A percentile compares a stretch with the other conserved stretches of the same genome.
These are phyloP conservation scores for Sturmia bella DNA, from an alignment of 2,888 invertebrate genomes.

Conservation along the genomic window DNA sequence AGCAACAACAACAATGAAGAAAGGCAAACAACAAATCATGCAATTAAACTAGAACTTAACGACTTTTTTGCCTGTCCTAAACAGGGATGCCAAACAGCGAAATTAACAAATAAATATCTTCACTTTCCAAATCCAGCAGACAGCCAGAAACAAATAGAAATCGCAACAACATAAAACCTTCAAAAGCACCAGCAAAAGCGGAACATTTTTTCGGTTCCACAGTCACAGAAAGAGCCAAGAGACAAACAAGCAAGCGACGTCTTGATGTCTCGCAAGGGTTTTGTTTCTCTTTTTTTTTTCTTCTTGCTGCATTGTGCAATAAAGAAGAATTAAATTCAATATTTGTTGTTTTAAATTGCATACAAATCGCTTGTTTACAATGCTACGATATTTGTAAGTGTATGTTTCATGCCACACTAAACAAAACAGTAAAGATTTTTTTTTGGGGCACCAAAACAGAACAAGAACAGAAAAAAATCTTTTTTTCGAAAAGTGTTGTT, in stretches of 20 bases:
- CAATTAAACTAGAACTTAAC: constrained; percentile 80
- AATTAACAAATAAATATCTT: constrained; percentile 44
- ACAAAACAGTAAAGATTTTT: constrained; percentile 8
- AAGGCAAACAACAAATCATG: constrained; percentile 80
- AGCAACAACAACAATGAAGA: constrained; percentile 63
- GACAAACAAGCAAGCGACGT: constrained; percentile 73
- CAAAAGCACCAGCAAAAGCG: neutral
- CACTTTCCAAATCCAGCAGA: constrained; percentile 24
- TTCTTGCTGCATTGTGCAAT: constrained; percentile 44
- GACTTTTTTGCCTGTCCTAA: constrained; percentile 73
- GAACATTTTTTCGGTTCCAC: neutral
- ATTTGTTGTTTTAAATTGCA: constrained; percentile 74
- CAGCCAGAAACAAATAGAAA: constrained; percentile 29
- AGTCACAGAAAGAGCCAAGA: constrained; percentile 47
- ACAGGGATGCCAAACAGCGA: constrained; percentile 58
- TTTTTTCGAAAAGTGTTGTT: constrained; percentile 31
- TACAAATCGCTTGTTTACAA: constrained; percentile 80
- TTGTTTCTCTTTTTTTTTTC: constrained; percentile 39
- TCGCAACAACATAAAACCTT: constrained; percentile 24
- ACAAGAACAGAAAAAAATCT: constrained; percentile 10
- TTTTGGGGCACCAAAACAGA: constrained; percentile 28
- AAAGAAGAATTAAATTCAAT: constrained; percentile 65
- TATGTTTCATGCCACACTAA: constrained; percentile 52
- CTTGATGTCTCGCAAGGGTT: constrained; percentile 79
- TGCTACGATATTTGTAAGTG: constrained; percentile 74